Evolutionary conservation across 2,797 vertebrate species (phyloP).

Genomic region (Borostomias antarcticus): DNA sequence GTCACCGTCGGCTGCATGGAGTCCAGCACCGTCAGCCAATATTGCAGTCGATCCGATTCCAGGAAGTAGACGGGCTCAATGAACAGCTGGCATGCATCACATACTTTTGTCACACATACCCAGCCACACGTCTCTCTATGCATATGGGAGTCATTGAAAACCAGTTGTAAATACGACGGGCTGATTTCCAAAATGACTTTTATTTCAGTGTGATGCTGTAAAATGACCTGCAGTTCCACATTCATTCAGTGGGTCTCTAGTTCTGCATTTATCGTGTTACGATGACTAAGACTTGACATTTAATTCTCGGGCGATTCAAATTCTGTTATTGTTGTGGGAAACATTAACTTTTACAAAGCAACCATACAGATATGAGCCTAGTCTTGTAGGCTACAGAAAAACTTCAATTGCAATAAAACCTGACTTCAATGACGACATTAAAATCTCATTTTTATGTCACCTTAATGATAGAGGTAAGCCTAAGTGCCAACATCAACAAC

Average conservation of each 20-base stretch:
- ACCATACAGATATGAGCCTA: no score
- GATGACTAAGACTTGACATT: slow-evolving; percentile 14
- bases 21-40: background rate
- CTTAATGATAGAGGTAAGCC: slow-evolving; percentile 43
- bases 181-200: no score
- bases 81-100: no score
- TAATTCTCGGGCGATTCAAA: background rate
- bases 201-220: slow-evolving; percentile 6
- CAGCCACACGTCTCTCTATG: background rate
- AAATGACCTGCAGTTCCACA: slow-evolving; percentile 10
- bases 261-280: slow-evolving; percentile 15
- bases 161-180: background rate
- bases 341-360: background rate
- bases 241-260: slow-evolving; percentile 23
- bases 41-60: background rate
- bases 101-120: no score
- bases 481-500: slow-evolving; percentile 24
- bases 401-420: background rate
- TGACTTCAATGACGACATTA: background rate
- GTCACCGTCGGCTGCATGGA: no score
- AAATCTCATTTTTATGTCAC: slow-evolving; percentile 9
- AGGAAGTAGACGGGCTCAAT: no score
- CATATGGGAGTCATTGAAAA: background rate
- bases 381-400: no score
- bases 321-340: background rate